These are phyloP conservation scores for Camponotus fellah DNA, from an alignment of 2,888 invertebrate species.

Conservation along the genomic window DNA sequence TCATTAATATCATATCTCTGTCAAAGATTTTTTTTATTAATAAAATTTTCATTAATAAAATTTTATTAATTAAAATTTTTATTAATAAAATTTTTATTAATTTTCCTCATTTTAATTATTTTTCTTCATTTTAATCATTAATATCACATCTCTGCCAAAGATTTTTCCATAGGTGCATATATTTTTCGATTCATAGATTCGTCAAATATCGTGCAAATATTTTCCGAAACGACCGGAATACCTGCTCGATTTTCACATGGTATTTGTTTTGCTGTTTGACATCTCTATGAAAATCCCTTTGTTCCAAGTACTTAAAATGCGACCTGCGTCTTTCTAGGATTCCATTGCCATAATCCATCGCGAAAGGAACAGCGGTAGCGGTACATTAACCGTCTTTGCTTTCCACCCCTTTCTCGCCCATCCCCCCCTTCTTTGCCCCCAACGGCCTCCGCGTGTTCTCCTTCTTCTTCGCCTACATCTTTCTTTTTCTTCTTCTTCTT, in stretches of 20 bases:
- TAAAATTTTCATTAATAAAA: neutral
- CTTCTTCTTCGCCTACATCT: constrained; percentile 10
- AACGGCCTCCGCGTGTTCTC: constrained; percentile 39
- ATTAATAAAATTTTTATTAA: neutral
- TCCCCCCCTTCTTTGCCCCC: constrained; percentile 38
- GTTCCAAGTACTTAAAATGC: neutral
- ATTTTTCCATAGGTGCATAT: neutral
- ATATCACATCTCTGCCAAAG: neutral
- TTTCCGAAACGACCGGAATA: neutral
- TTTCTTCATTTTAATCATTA: neutral
- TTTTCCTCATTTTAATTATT: neutral
- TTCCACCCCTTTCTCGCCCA: constrained; percentile 42
- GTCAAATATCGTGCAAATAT: neutral
- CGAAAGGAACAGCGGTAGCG: constrained; percentile 72
- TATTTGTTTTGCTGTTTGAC: neutral
- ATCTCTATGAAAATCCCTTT: neutral
- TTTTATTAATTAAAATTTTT: neutral
- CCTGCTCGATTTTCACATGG: neutral
- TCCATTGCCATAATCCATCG: constrained; percentile 21
- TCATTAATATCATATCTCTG: neutral
- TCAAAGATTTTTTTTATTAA: neutral
- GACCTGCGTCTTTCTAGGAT: neutral
- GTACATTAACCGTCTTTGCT: constrained; percentile 80
- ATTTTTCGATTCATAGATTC: neutral
- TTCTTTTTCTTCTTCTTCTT: constrained; percentile 26